phyloP scores from a whole-genome alignment of 2,113 vertebrate species.

The Mugil cephalus region DNA sequence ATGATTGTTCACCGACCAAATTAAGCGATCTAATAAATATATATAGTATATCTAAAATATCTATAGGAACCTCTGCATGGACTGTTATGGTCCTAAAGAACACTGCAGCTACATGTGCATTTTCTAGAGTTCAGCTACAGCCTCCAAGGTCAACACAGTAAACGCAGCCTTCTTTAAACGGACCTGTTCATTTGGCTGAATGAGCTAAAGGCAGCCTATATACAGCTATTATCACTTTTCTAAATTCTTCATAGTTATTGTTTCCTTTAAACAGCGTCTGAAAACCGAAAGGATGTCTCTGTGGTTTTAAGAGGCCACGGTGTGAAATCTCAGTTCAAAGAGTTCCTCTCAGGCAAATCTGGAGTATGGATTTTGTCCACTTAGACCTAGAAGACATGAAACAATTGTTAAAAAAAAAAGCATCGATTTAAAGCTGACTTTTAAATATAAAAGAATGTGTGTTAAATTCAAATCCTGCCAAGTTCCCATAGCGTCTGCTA shows the following conservation, averaged over 20 bases:
- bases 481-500: too few relatives aligned
- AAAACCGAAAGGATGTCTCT: neutral
- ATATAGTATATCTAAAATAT: too few relatives aligned
- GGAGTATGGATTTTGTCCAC: slow-evolving; percentile 79
- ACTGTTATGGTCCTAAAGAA: slow-evolving; percentile 1
- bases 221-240: slow-evolving; percentile 22
- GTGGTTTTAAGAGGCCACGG: neutral
- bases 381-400: slow-evolving; percentile 77
- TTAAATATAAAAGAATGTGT: too few relatives aligned
- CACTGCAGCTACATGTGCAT: neutral
- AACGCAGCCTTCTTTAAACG: slow-evolving; percentile 15
- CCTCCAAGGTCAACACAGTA: slow-evolving; percentile 19
- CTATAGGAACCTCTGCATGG: neutral
- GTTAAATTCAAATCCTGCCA: too few relatives aligned
- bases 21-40: slow-evolving; percentile 35
- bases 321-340: neutral
- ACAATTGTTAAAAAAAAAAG: slow-evolving; percentile 12
- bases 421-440: neutral
- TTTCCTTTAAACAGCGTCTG: slow-evolving; percentile 24
- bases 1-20: neutral
- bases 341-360: slow-evolving; percentile 76
- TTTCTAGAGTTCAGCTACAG: slow-evolving; percentile 15
- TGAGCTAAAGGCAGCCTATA: neutral
- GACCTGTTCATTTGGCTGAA: slow-evolving; percentile 18
- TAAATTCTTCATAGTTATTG: neutral